Conservation (phyloP, 2,797 vertebrate genomes). For the Scomberomorus guttatus region DNA sequence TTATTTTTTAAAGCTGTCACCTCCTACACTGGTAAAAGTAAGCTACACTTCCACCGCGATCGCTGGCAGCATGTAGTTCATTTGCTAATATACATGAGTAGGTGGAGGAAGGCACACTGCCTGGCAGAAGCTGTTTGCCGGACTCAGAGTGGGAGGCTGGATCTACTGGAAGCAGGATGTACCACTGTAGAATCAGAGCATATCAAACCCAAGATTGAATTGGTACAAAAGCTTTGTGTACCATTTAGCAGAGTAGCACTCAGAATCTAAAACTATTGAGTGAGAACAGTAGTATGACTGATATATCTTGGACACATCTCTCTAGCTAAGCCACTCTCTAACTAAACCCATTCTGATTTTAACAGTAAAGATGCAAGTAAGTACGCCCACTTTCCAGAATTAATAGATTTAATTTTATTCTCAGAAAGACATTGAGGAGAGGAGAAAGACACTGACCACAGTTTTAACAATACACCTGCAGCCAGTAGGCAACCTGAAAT, state of each 20-base stretch:
- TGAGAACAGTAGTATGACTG: slow-evolving; percentile 1
- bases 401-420: slow-evolving; percentile 15
- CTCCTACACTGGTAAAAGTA: slow-evolving; percentile 72
- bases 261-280: slow-evolving; percentile 10
- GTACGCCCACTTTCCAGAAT: not conserved
- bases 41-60: slow-evolving; percentile 38
- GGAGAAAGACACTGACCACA: slow-evolving; percentile 12
- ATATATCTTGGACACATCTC: slow-evolving; percentile 20
- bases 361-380: not conserved
- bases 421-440: no score
- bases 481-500: slow-evolving; percentile 56
- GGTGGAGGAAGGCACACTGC: slow-evolving; percentile 60
- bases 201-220: slow-evolving; percentile 41
- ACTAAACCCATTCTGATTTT: not conserved
- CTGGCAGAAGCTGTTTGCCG: slow-evolving; percentile 62
- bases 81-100: slow-evolving; percentile 58
- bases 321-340: not conserved
- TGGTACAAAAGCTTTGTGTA: slow-evolving; percentile 17
- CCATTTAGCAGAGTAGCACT: slow-evolving; percentile 1
- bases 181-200: slow-evolving; percentile 33
- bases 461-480: slow-evolving; percentile 64
- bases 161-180: slow-evolving; percentile 55
- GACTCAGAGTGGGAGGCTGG: slow-evolving; percentile 63
- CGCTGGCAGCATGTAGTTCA: slow-evolving; percentile 43
- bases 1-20: slow-evolving; percentile 65